Evolutionary conservation across 1,140 invertebrate species (phyloP).

Genomic region (Papilio polytes): DNA sequence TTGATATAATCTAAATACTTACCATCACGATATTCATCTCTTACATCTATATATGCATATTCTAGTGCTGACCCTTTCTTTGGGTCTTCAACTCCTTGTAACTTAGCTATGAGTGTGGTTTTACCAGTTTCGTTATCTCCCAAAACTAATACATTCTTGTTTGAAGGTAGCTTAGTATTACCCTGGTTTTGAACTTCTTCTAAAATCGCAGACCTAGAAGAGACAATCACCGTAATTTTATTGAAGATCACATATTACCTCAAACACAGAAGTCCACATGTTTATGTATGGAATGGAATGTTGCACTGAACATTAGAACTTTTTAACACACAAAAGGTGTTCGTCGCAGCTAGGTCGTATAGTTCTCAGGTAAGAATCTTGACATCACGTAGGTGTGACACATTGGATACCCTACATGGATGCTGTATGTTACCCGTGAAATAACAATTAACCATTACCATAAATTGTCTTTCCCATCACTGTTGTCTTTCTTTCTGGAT

Average conservation of each 20-base stretch:
- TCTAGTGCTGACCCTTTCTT: conserved; percentile 99
- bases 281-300: conserved; percentile 35
- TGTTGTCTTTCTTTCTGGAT: conserved; percentile 87
- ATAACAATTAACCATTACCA: conserved; percentile 84
- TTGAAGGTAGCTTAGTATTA: conserved; percentile 96
- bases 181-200: conserved; percentile 97
- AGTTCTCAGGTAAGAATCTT: conserved; percentile 80
- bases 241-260: not conserved
- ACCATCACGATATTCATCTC: conserved; percentile 99
- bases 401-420: conserved; percentile 82
- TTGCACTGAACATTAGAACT: conserved; percentile 50
- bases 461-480: conserved; percentile 86
- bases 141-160: conserved; percentile 96
- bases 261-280: not conserved
- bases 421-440: conserved; percentile 73
- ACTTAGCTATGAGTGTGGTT: conserved; percentile 97
- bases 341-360: conserved; percentile 76
- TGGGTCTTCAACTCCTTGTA: conserved; percentile 97
- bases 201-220: conserved; percentile 94
- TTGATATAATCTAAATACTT: conserved; percentile 61
- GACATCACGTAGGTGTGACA: conserved; percentile 83
- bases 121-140: conserved; percentile 98
- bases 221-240: conserved; percentile 51
- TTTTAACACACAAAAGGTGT: conserved; percentile 75
- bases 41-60: conserved; percentile 99